Base-by-base conservation (phyloP, 2,113 vertebrate species). In the Hippocampus barbouri region DNA sequence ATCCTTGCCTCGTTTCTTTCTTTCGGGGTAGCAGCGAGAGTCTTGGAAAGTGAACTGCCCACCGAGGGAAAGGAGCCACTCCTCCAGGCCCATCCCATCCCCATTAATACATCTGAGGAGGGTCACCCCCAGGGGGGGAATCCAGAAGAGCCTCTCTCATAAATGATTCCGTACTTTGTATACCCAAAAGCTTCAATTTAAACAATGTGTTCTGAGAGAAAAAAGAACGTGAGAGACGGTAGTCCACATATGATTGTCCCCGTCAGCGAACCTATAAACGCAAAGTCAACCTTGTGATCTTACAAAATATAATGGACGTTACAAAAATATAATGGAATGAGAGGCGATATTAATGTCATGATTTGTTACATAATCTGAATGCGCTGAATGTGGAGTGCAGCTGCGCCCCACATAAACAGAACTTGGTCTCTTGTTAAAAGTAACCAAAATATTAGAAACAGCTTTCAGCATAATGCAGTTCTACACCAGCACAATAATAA, bases 61-160 rank as follows among this genome's bases (percentile, higher is more conserved):
- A 23, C 21, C 8, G 8, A 11, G 8, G 53, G 53, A n/a, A 56
- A 1, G 53, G 76, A 62, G 59, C 74, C 76, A 21, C 86, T 63
- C 85, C 89, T 53, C 21, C 51, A 18, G 18, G 10, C 43, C 43
- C 75, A 81, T 71, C 79, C 86, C 20, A 59, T 23, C 30, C 40
- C 81, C 82, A 86, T 85, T 77, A 79, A 78, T 57, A 25, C 80
- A 59, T 27, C 14, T 27, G 56, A 59, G 25, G 56, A 59, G 23
- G 56, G 23, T 3, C 2, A 0, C 30, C 30, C n/a, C 21, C 54
- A 1, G 1, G 11, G 56, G 56, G 12, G 2, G 12, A 12, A 11
- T 45, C 9, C 9, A 45, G 12, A 14, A 45, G 43, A 14, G 43
- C 9, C 56, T 57, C 23, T 14, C 59, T 60, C 59, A 2, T 16